A percentile compares a stretch with the other conserved stretches of the same genome.
Conservation (phyloP, 2,113 vertebrate species). For the Probosciger aterrimus region DNA sequence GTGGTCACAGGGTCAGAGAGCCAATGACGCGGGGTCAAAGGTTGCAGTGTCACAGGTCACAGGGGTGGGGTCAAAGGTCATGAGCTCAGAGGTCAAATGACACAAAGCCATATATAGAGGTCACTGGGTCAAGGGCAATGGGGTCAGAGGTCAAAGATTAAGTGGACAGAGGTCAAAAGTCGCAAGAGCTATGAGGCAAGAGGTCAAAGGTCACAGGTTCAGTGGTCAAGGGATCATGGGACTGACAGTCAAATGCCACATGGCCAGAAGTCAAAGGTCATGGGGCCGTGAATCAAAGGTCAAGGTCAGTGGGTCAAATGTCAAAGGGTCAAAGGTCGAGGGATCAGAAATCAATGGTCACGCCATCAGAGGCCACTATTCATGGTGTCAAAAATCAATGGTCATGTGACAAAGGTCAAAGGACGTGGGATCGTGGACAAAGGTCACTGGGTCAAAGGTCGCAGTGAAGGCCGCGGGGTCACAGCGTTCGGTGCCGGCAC, state of each 20-base stretch:
- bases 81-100: background rate
- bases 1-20: background rate
- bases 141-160: background rate
- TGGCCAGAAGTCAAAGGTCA: too few relatives aligned
- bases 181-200: too few relatives aligned
- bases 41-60: background rate
- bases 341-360: background rate
- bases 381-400: too few relatives aligned
- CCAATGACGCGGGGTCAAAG: background rate
- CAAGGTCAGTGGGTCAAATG: background rate
- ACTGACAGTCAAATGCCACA: too few relatives aligned
- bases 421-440: background rate
- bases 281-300: background rate
- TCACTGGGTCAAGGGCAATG: background rate
- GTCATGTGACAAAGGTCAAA: background rate
- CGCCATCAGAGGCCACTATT: background rate
- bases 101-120: fast-evolving
- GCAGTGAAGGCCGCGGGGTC: background rate
- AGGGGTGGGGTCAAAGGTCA: background rate
- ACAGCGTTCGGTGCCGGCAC: background rate
- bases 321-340: background rate
- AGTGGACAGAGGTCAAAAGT: background rate
- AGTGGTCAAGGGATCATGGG: background rate
- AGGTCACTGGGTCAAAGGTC: background rate
- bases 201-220: background rate